Evolutionary conservation across 1,140 invertebrate genomes (phyloP), one percentile per base, ranked within the genome.

Genomic region (Choristoneura fumiferana): DNA sequence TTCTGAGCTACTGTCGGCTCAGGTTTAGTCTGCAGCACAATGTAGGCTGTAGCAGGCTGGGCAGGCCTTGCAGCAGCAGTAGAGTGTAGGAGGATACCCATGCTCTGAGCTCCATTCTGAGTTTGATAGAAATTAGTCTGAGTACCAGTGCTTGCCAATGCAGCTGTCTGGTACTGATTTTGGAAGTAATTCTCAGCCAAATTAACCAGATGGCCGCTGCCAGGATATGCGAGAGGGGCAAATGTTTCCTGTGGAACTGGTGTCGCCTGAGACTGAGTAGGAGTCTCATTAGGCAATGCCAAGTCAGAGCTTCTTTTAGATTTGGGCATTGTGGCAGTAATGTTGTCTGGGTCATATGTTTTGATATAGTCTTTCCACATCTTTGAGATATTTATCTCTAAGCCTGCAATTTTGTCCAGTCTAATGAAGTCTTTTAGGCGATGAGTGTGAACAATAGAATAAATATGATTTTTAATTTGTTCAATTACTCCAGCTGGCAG

Each of bases 281-380:
- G 14, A n/a, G 69, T 62, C 33, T 82, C 77, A 69, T 37, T 62
- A 39, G 69, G 70, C 14, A 72, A 35, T 2, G 65, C 53, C 12
- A 79, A 56, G 34, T 89, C 86, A 39, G 70, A 65, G 57, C 70
- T 80, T 57, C 86, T 66, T 65, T 89, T 89, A 34, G 84, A 86
- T 69, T 87, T 89, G 17, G 84, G 84, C 77, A 89, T 79, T 61
- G 81, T 89, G 12, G 82, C 83, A 60, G 72, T 70, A 62, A 89
- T 83, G 61, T 89, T 89, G 8, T 89, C 84, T 12, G 91, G 90
- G 76, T 91, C 90, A 81, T 89, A 90, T 35, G 84, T 85, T 60
- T 89, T 89, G 8, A 91, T 89, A 57, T 91, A 92, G 66, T 91
- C 89, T 69, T 91, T 91, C 87, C 90, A 91, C 88, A 91, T 91